A percentile compares a stretch with the other conserved stretches of the same genome.
phyloP scores from a whole-genome alignment of 2,113 vertebrate species.

The Irena cyanogastra region DNA sequence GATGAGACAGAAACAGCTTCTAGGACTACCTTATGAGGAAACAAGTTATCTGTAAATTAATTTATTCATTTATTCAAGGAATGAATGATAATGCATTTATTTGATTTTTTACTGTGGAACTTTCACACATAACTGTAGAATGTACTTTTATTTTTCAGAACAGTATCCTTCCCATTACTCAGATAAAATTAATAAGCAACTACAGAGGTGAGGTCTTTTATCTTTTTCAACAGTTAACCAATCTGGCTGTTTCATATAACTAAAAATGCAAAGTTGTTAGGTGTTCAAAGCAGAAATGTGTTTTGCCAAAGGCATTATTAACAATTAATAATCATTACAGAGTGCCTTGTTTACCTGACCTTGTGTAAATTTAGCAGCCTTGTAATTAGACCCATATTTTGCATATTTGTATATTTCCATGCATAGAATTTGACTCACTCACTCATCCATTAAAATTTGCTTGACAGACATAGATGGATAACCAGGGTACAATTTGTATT shows the following conservation, averaged over 20 bases:
- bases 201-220: background rate
- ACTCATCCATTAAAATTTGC: slow-evolving; percentile 83
- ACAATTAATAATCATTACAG: slow-evolving; percentile 88
- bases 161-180: slow-evolving; percentile 6
- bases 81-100: background rate
- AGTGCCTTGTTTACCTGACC: slow-evolving; percentile 85
- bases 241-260: slow-evolving; percentile 51
- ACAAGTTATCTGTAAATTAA: background rate
- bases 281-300: slow-evolving; percentile 71
- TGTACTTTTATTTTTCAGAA: background rate
- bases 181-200: slow-evolving; percentile 52
- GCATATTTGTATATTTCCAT: slow-evolving; percentile 79
- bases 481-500: slow-evolving; percentile 82
- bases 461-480: slow-evolving; percentile 81
- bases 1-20: background rate
- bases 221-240: slow-evolving; percentile 50
- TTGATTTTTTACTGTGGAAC: background rate
- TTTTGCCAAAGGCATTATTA: slow-evolving; percentile 84
- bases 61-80: background rate
- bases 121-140: background rate
- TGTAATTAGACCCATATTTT: slow-evolving; percentile 84
- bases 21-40: background rate
- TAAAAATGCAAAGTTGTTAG: slow-evolving; percentile 65
- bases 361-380: slow-evolving; percentile 81
- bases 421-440: slow-evolving; percentile 78